These are phyloP conservation scores for Furnarius figulus DNA, from an alignment of 2,113 vertebrate genomes.

Conservation along the genomic window DNA sequence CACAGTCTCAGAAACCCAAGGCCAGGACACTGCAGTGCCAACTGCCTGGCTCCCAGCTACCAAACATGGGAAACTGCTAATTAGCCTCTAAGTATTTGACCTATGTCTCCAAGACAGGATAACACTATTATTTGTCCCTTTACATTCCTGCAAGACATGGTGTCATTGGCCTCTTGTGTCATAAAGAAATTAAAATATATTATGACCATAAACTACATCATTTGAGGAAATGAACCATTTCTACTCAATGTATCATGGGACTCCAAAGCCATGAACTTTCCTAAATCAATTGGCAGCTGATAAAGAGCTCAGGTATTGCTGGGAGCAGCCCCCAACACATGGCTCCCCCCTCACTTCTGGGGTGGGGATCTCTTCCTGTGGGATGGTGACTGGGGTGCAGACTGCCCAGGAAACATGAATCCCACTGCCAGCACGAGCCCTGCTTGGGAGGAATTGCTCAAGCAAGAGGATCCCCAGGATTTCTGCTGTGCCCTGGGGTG, in stretches of 20 bases:
- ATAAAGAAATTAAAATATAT: slow-evolving; percentile 73
- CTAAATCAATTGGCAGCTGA: slow-evolving; percentile 36
- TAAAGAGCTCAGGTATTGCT: slow-evolving; percentile 10
- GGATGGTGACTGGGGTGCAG: neutral
- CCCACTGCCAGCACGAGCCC: neutral
- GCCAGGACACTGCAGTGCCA: neutral
- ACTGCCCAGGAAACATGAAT: neutral
- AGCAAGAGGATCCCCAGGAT: neutral
- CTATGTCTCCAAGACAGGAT: neutral
- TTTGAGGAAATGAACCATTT: slow-evolving; percentile 52
- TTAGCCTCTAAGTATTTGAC: neutral
- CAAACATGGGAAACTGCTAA: neutral
- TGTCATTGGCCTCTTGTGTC: slow-evolving; percentile 29
- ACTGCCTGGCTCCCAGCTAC: neutral
- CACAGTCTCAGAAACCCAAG: neutral
- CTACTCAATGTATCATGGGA: neutral
- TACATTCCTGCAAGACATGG: neutral
- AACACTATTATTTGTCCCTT: neutral
- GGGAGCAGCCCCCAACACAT: slow-evolving; percentile 8
- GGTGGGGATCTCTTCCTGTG: rapidly evolving
- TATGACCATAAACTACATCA: slow-evolving; percentile 63
- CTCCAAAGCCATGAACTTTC: slow-evolving; percentile 32
- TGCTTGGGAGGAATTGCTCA: neutral
- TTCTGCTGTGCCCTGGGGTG: neutral
- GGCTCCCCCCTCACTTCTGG: neutral